Evolutionary conservation across 2,113 vertebrate species (phyloP).

Genomic region (Phalacrocorax carbo): DNA sequence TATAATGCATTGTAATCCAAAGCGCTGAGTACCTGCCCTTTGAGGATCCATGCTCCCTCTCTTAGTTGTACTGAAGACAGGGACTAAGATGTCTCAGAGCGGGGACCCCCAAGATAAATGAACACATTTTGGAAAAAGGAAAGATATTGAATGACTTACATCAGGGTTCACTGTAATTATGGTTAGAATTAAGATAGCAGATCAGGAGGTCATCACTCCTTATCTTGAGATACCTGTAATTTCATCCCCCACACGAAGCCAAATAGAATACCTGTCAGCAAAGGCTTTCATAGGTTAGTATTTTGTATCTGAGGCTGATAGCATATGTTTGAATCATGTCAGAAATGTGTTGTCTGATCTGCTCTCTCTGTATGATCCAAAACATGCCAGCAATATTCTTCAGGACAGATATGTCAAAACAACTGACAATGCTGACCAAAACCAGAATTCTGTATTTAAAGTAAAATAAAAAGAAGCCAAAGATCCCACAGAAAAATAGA

Average conservation of each 20-base stretch:
- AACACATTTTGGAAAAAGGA: neutral
- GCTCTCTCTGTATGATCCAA: neutral
- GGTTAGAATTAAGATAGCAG: neutral
- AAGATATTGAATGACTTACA: neutral
- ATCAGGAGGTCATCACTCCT: neutral
- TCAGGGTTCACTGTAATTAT: neutral
- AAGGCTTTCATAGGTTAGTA: neutral
- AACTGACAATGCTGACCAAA: neutral
- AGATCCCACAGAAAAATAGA: neutral
- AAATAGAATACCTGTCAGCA: neutral
- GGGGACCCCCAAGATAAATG: neutral
- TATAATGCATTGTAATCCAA: neutral
- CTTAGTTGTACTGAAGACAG: neutral
- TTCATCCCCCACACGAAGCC: neutral
- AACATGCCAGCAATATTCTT: neutral
- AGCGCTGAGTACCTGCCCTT: neutral
- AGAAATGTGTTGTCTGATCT: neutral
- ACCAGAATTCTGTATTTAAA: neutral
- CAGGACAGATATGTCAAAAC: neutral
- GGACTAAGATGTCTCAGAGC: neutral
- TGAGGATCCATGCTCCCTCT: neutral
- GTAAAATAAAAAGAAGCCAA: neutral
- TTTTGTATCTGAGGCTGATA: neutral
- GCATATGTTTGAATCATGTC: neutral
- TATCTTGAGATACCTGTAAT: neutral